These are phyloP conservation scores for Choristoneura rosaceana DNA, from an alignment of 2,888 invertebrate species.

Conservation along the genomic window DNA sequence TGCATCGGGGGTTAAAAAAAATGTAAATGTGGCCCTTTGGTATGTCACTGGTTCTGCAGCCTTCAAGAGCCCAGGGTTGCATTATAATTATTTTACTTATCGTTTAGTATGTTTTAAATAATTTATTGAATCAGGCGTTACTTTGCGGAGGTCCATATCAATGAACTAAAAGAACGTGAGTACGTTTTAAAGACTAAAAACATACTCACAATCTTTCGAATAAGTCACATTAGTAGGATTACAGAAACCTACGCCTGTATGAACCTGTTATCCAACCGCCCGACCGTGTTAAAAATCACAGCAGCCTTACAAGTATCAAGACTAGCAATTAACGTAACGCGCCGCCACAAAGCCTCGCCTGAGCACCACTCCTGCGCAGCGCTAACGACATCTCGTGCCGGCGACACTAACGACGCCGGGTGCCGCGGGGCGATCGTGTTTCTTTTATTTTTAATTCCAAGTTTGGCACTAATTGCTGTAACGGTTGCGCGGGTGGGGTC, in stretches of 20 bases:
- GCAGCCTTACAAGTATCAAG: not conserved
- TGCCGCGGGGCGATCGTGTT: constrained; percentile 34
- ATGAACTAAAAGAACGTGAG: no score
- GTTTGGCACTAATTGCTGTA: not conserved
- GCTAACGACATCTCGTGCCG: constrained; percentile 33
- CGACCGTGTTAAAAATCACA: not conserved
- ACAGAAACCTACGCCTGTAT: not conserved
- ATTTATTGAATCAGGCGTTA: no score
- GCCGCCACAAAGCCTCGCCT: constrained; percentile 3
- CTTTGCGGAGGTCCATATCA: no score
- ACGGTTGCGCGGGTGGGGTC: not conserved
- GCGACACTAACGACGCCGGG: constrained; percentile 49
- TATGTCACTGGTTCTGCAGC: no score
- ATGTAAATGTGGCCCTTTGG: no score
- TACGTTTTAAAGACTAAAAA: no score
- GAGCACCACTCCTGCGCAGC: constrained; percentile 40
- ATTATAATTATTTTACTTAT: no score
- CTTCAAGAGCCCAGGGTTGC: no score
- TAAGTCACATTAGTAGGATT: no score
- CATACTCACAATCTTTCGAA: no score
- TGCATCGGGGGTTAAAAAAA: no score
- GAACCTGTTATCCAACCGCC: not conserved
- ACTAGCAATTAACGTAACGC: not conserved
- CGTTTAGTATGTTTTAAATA: no score
- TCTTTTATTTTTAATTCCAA: constrained; percentile 4